Evolutionary conservation across 2,888 invertebrate genomes (phyloP), one percentile per base, ranked within the genome.

Genomic region (Micropterix aruncella): DNA sequence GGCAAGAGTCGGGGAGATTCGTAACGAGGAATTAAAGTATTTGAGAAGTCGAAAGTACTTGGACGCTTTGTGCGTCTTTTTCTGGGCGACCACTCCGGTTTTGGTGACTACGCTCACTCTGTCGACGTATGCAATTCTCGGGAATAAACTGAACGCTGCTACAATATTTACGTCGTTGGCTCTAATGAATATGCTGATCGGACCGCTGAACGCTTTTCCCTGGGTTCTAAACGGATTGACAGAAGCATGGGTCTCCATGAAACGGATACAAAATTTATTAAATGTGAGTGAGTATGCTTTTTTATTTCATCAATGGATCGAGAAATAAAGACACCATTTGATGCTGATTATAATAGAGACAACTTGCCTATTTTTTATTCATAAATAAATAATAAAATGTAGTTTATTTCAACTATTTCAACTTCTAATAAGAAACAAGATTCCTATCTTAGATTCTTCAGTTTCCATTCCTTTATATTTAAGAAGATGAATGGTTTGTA

Each of bases 71-170:
- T 99, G 97, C 65, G 97, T 99, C 12, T 97, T 92, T 61, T 86
- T 99, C 62, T 99, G 97, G 97, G 97, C 97, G 0, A 92, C 93
- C 1, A 96, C 96, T 4, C 97, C 97, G 0, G 89, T 96, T 18
- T 60, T 92, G 16, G 89, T 92, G 55, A 83, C 90, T 2, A 77
- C 91, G 46, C 66, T 91, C 7, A 92, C 91, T 1, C 85, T 93
- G 55, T 77, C 79, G 12, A 80, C 83, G 4, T 90, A 87, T 55
- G 79, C 82, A 18, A 61, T 85, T n/a, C 59, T 88, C 52, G 83
- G 91, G 47, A 74, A 85, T 68, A 66, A 77, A 41, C 71, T 97
- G 7, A 83, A 83, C 40, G 93, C 96, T 2, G 84, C 94, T 16
- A 91, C 84, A 44, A 92, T 90, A 1, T 99, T 97, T 57, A 96